phyloP scores from a whole-genome alignment of 2,797 vertebrate species.

The Pantherophis vulpinus region DNA sequence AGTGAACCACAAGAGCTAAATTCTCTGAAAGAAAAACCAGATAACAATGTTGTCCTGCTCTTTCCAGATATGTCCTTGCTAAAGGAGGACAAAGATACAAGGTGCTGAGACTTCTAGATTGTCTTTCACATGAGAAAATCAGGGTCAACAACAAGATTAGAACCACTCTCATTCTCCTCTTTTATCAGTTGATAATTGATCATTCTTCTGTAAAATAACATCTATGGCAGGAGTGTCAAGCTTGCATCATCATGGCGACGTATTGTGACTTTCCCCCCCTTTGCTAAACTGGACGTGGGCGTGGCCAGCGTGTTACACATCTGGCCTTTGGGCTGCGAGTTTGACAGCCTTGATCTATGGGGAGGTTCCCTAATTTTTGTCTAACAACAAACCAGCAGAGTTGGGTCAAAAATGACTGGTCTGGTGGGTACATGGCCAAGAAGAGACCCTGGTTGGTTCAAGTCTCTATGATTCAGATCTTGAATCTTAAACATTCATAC shows the following conservation, averaged over 20 bases:
- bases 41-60: background rate
- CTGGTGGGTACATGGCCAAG: background rate
- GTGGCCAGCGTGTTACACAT: fast-evolving
- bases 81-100: background rate
- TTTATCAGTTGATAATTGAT: background rate
- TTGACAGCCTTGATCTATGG: background rate
- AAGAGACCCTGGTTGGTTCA: background rate
- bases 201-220: background rate
- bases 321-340: too few relatives aligned
- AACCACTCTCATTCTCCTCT: background rate
- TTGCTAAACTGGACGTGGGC: too few relatives aligned
- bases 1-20: background rate
- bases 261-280: too few relatives aligned
- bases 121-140: background rate
- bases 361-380: background rate
- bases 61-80: background rate
- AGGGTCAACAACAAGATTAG: background rate
- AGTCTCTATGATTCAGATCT: background rate
- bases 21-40: background rate
- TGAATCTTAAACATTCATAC: background rate
- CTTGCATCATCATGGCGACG: too few relatives aligned
- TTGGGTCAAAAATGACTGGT: background rate
- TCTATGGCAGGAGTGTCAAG: background rate
- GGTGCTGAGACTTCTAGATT: background rate
- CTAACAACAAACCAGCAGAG: background rate